phyloP scores from a whole-genome alignment of 2,797 vertebrate species.

The Phoxinus dragarum region DNA sequence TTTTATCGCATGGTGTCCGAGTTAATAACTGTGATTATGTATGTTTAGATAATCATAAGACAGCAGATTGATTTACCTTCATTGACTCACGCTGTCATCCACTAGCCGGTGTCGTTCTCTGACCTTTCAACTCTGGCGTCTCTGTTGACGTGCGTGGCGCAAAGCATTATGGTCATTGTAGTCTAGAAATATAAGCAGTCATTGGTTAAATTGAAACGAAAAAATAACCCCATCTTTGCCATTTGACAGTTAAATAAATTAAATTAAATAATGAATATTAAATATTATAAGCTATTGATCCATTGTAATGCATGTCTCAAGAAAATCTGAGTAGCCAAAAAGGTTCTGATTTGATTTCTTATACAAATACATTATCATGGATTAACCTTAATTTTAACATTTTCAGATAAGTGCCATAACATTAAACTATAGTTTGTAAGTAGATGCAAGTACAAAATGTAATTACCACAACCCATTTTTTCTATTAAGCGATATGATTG shows the following conservation, averaged over 20 bases:
- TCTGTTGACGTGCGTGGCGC: slow-evolving; percentile 11
- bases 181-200: slow-evolving; percentile 28
- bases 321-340: neutral
- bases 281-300: neutral
- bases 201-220: neutral
- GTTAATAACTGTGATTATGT: neutral
- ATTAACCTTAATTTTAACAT: neutral
- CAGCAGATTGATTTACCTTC: slow-evolving; percentile 30
- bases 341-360: neutral
- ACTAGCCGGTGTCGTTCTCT: slow-evolving; percentile 62
- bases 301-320: neutral
- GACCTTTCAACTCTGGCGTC: slow-evolving; percentile 63
- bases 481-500: neutral
- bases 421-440: neutral
- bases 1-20: neutral
- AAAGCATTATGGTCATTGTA: slow-evolving; percentile 65
- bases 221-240: neutral
- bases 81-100: slow-evolving; percentile 45
- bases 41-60: neutral
- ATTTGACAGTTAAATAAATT: neutral
- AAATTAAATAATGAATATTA: neutral
- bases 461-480: neutral
- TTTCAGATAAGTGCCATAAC: neutral
- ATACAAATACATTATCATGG: neutral
- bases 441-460: neutral